Conservation (phyloP, 1,140 invertebrate species). For the Heliconius eleuchia region DNA sequence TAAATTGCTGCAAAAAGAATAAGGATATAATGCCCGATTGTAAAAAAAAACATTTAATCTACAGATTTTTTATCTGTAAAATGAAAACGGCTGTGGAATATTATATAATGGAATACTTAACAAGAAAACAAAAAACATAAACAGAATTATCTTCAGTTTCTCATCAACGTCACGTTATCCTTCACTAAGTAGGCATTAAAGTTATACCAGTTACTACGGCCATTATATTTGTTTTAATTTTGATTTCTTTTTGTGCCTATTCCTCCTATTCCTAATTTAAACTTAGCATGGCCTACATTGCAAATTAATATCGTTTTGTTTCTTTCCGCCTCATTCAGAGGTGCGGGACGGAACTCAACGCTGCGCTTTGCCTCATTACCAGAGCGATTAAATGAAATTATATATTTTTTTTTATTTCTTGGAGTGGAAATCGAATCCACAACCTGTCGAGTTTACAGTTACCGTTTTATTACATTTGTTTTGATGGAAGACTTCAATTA, state of each 20-base stretch:
- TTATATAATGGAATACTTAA: neutral
- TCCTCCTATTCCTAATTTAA: neutral
- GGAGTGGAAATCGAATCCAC: too few relatives aligned
- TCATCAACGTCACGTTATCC: slow-evolving; percentile 9
- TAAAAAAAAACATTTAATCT: neutral
- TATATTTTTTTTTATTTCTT: too few relatives aligned
- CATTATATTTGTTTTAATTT: neutral
- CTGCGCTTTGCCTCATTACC: too few relatives aligned
- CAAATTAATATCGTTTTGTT: neutral
- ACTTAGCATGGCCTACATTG: neutral
- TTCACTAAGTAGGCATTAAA: neutral
- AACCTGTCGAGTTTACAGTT: too few relatives aligned
- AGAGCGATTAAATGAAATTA: too few relatives aligned
- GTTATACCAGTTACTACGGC: neutral
- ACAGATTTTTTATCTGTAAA: neutral
- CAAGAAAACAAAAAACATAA: slow-evolving; percentile 14
- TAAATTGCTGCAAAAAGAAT: too few relatives aligned
- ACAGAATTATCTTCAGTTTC: slow-evolving; percentile 5
- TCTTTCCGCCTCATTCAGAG: too few relatives aligned
- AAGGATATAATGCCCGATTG: too few relatives aligned
- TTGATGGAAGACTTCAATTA: too few relatives aligned
- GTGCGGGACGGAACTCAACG: too few relatives aligned
- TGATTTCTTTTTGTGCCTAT: neutral
- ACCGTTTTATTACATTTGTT: too few relatives aligned
- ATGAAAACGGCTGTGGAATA: neutral